A percentile compares a stretch with the other conserved stretches of the same genome.
Evolutionary conservation across 1,140 invertebrate species (phyloP).

Genomic region (Zeugodacus cucurbitae): DNA sequence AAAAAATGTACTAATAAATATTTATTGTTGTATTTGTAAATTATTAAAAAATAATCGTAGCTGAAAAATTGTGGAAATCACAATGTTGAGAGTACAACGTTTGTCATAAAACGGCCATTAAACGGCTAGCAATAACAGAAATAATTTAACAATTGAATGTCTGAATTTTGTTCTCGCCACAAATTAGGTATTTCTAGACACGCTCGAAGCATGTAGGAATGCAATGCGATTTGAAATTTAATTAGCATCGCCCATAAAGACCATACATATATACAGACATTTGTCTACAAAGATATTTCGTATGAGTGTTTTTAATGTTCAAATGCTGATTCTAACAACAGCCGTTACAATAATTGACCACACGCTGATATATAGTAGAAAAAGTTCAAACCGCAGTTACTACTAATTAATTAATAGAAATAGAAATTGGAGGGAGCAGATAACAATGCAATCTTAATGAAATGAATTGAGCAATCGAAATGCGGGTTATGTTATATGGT

Average conservation of each 20-base stretch:
- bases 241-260: background rate
- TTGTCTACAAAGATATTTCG: background rate
- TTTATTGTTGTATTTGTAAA: background rate
- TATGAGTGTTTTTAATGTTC: background rate
- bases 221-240: constrained; percentile 11
- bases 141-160: background rate
- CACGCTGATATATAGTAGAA: background rate
- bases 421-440: background rate
- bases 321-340: background rate
- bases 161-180: constrained; percentile 10
- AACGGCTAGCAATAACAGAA: background rate
- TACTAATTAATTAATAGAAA: background rate
- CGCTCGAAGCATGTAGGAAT: constrained; percentile 6
- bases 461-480: background rate
- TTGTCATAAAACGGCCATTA: background rate
- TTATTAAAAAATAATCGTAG: background rate
- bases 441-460: background rate
- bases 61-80: background rate
- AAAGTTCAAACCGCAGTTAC: background rate
- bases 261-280: no score
- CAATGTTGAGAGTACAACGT: background rate
- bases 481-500: background rate
- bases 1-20: background rate
- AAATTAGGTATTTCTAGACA: constrained; percentile 12
- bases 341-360: background rate